phyloP scores from a whole-genome alignment of 2,113 vertebrate genomes.

The Aramus guarauna region DNA sequence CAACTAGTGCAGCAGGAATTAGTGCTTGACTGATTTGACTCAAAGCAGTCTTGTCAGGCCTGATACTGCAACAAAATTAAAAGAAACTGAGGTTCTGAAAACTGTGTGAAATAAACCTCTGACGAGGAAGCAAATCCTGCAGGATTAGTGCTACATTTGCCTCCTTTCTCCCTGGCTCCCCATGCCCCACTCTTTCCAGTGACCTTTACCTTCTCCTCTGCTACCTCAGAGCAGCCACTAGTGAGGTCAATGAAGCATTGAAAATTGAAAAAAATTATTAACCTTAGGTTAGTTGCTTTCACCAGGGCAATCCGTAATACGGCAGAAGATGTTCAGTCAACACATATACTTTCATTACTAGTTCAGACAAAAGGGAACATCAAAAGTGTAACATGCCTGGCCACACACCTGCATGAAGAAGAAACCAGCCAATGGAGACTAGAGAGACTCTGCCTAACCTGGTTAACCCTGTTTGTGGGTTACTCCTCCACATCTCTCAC shows the following conservation, averaged over 20 bases:
- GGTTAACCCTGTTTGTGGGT: background rate
- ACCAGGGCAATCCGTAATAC: background rate
- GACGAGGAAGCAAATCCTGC: background rate
- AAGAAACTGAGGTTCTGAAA: background rate
- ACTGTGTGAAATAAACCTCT: background rate
- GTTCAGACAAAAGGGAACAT: background rate
- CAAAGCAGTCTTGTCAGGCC: background rate
- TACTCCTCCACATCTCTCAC: background rate
- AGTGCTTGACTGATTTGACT: background rate
- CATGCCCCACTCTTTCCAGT: background rate
- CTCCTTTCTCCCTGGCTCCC: background rate
- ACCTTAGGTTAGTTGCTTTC: background rate
- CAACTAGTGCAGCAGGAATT: background rate
- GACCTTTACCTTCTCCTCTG: background rate
- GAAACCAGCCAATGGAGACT: background rate
- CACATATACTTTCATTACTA: background rate
- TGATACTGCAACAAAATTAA: background rate
- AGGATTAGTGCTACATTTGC: background rate
- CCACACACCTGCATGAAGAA: background rate
- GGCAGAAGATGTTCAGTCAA: background rate
- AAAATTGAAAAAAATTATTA: background rate
- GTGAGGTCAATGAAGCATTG: background rate
- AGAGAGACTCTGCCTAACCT: background rate
- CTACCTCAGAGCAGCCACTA: background rate
- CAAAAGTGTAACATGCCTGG: background rate